Conservation (phyloP, 2,888 invertebrate genomes). For the Harpalus rubripes region DNA sequence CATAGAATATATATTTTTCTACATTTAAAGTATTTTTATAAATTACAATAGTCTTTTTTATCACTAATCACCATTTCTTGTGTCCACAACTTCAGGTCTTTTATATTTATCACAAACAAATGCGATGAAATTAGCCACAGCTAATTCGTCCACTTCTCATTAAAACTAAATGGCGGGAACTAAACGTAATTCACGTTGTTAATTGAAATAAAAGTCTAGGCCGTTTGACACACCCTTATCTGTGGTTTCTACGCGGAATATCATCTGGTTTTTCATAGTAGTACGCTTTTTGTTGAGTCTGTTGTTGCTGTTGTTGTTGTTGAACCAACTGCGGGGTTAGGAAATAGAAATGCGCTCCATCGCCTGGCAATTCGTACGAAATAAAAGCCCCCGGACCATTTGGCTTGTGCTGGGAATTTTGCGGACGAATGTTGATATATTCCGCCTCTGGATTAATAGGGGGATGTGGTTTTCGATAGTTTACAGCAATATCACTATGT, state of each 20-base stretch:
- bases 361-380: conserved; percentile 86
- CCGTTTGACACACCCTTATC: conserved; percentile 67
- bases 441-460: conserved; percentile 84
- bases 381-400: conserved; percentile 83
- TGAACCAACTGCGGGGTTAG: conserved; percentile 84
- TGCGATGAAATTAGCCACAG: conserved; percentile 36
- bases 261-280: conserved; percentile 72
- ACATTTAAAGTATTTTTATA: conserved; percentile 50
- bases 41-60: conserved; percentile 48
- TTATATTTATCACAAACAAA: conserved; percentile 53
- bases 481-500: conserved; percentile 85
- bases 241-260: conserved; percentile 70
- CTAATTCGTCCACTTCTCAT: conserved; percentile 58
- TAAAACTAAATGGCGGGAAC: conserved; percentile 65
- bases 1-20: conserved; percentile 47
- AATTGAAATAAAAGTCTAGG: conserved; percentile 63
- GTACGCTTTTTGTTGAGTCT: conserved; percentile 68
- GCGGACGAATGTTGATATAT: conserved; percentile 75
- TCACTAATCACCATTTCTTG: conserved; percentile 51
- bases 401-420: conserved; percentile 63
- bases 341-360: conserved; percentile 89
- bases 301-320: conserved; percentile 74
- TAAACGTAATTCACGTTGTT: conserved; percentile 59
- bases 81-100: conserved; percentile 36
- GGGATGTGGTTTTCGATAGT: conserved; percentile 84